A percentile compares a stretch with the other conserved stretches of the same genome.
Evolutionary conservation across 2,797 vertebrate genomes (phyloP).

Genomic region (Poliocrania exsul): DNA sequence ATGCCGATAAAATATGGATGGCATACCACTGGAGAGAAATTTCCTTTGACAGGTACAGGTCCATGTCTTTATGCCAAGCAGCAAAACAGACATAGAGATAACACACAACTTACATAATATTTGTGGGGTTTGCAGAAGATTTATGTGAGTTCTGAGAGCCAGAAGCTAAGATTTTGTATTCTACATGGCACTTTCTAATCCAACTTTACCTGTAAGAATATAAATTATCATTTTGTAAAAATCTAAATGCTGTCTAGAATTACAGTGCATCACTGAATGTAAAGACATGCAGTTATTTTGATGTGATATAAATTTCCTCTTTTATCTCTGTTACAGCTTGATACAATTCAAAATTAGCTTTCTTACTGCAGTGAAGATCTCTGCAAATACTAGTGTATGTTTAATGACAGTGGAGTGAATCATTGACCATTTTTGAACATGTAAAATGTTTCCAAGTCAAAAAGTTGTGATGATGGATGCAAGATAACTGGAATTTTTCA

Average conservation of each 20-base stretch:
- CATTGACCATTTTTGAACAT: not conserved
- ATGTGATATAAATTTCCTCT: not conserved
- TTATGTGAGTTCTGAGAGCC: not conserved
- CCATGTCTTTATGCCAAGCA: not conserved
- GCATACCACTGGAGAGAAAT: not conserved
- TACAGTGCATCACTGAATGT: not conserved
- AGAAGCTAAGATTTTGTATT: not conserved
- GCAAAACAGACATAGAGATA: not conserved
- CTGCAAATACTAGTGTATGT: not conserved
- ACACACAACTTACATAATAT: not conserved
- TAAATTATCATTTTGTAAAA: not conserved
- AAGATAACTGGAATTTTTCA: not conserved
- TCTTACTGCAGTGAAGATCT: not conserved
- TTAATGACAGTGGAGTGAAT: not conserved
- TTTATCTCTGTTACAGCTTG: not conserved
- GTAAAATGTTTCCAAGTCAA: not conserved
- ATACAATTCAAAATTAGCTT: not conserved
- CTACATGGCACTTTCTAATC: not conserved
- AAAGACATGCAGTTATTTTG: not conserved
- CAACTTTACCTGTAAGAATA: not conserved
- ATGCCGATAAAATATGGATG: not conserved
- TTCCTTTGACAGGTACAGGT: not conserved
- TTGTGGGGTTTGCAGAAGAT: not conserved
- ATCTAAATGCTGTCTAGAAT: not conserved
- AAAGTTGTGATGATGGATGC: not conserved